phyloP scores from a whole-genome alignment of 2,888 invertebrate genomes.

The Achlya flavicornis region DNA sequence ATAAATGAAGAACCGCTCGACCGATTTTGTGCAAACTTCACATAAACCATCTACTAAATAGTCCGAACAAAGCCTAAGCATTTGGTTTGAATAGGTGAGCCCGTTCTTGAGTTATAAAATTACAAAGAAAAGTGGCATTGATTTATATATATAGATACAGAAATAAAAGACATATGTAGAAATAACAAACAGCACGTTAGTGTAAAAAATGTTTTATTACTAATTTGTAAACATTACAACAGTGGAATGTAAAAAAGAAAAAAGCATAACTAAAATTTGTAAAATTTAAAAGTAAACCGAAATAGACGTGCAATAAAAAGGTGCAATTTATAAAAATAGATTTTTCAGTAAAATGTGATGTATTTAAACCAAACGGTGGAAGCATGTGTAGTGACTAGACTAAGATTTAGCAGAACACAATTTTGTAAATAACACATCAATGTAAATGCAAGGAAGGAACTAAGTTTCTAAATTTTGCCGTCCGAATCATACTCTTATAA shows the following conservation, averaged over 20 bases:
- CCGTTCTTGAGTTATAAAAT: too few relatives aligned
- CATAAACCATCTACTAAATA: too few relatives aligned
- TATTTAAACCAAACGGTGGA: conserved; percentile 52
- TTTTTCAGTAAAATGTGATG: conserved; percentile 62
- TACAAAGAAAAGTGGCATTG: too few relatives aligned
- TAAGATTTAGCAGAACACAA: conserved; percentile 56
- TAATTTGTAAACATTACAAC: conserved; percentile 60
- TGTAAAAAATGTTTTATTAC: conserved; percentile 35
- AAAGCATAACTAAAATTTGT: conserved; percentile 32
- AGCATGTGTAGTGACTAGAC: conserved; percentile 74
- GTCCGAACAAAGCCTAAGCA: too few relatives aligned
- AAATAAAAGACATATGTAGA: too few relatives aligned
- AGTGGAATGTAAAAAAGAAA: conserved; percentile 63
- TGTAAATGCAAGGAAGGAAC: conserved; percentile 74
- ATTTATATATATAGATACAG: too few relatives aligned
- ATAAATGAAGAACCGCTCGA: too few relatives aligned
- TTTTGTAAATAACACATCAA: conserved; percentile 29
- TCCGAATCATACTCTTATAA: conserved; percentile 23
- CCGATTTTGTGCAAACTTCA: too few relatives aligned
- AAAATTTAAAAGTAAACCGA: conserved; percentile 38
- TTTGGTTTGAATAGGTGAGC: too few relatives aligned
- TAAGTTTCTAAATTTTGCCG: conserved; percentile 36
- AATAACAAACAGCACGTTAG: conserved; percentile 22
- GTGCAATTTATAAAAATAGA: conserved; percentile 39
- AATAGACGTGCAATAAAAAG: conserved; percentile 56